Evolutionary conservation across 1,140 invertebrate species (phyloP).

Genomic region (Zaprionus ornatus): DNA sequence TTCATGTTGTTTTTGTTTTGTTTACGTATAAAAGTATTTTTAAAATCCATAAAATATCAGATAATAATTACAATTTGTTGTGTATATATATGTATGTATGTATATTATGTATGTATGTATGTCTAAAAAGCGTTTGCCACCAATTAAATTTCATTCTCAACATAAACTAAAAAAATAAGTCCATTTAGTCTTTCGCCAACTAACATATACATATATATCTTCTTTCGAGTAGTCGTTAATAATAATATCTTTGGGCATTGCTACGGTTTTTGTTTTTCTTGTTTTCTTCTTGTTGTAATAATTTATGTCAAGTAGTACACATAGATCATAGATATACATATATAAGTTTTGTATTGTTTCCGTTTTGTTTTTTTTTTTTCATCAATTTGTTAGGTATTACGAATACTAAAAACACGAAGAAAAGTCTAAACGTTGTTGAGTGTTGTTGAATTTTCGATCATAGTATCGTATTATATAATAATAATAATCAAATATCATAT

Average conservation of each 20-base stretch:
- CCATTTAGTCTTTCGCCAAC: constrained; percentile 72
- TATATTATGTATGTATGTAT: constrained; percentile 50
- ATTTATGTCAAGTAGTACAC: constrained; percentile 58
- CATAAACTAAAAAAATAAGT: constrained; percentile 62
- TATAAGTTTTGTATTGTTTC: constrained; percentile 40
- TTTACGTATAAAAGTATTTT: constrained; percentile 80
- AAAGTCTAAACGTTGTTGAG: constrained; percentile 50
- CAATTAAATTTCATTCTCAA: constrained; percentile 47
- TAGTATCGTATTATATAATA: constrained; percentile 1
- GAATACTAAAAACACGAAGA: constrained; percentile 48
- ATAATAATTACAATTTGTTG: constrained; percentile 77
- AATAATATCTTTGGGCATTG: constrained; percentile 80
- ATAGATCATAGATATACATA: constrained; percentile 64
- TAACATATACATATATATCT: constrained; percentile 58
- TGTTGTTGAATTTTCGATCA: constrained; percentile 29
- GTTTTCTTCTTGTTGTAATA: not conserved
- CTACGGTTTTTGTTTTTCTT: constrained; percentile 37
- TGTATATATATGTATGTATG: constrained; percentile 48
- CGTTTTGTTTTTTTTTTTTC: not conserved
- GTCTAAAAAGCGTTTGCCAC: constrained; percentile 70
- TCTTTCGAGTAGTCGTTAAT: constrained; percentile 56
- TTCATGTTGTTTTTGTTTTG: constrained; percentile 41
- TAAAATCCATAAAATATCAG: constrained; percentile 80
- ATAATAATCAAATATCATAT: constrained; percentile 13
- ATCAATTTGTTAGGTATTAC: constrained; percentile 32